Base-by-base conservation (phyloP, 2,888 invertebrate genomes). In the Linnaemya tessellans region DNA sequence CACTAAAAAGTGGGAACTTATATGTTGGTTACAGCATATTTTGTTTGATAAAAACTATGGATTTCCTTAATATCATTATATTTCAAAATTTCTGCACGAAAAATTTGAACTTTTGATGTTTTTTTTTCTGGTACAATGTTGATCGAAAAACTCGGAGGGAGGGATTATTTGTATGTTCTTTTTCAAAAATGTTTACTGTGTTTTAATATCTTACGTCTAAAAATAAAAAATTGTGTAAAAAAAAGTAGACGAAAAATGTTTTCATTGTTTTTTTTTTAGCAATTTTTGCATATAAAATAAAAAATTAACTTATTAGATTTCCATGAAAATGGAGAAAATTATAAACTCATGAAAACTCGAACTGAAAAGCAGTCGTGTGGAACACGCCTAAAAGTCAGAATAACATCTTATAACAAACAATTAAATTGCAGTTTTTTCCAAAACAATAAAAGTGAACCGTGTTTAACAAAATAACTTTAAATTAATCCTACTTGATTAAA, bases 81-180 rank as follows among this genome's bases (percentile, higher is more conserved):
- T 30, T 9, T 3, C 4, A 67, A 68, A 60, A 46, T 15, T 51
- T 46, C 5, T 20, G 10, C 46, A 3, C 49, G 43, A 22, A 75
- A 84, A 70, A 84, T 75, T 84, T 80, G 74, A 75, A 84, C 80
- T 81, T 30, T 67, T 65, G 43, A 13, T 68, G 3, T 20, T 15
- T 75, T 25, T 56, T 10, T 49, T 70, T 75, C 15, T 70, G 49
- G 64, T 74, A 68, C 58, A 65, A 43, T 51, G 18, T 49, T 62
- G 20, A 20, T 64, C 54, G 13, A 46, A 71, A 73, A 60, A 43
- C 11, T 49, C 65, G 51, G 54, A 64, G 22, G 56, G 60, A 7
- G 20, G 71, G n/a, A 62, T 58, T 51, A 10, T 51, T 56, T n/a
- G 13, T 13, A 41, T 30, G n/a, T 58, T n/a, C 3, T n/a, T n/a